Conservation (phyloP, 2,113 vertebrate genomes). For the Bambusicola thoracicus region DNA sequence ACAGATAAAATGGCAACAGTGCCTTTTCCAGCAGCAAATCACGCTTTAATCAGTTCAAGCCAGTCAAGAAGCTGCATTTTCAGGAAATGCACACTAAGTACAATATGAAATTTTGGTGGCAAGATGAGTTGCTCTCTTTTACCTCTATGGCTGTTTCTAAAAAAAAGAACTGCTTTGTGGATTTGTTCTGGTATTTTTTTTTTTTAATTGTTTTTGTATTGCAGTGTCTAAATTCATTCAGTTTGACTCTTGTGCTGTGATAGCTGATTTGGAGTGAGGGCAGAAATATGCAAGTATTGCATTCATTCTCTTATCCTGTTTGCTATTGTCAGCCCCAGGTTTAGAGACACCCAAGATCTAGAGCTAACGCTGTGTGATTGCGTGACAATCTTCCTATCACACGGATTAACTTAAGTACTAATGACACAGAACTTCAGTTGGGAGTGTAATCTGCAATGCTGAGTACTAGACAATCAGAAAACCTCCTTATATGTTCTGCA, state of each 20-base stretch:
- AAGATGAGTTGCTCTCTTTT: background rate
- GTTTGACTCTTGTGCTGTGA: background rate
- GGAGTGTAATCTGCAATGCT: background rate
- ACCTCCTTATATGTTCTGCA: fast-evolving
- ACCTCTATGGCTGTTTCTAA: background rate
- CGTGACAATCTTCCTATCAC: background rate
- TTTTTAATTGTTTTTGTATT: background rate
- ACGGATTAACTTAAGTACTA: background rate
- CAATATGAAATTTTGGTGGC: background rate
- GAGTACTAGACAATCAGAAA: background rate
- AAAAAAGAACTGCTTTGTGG: background rate
- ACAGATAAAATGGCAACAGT: background rate
- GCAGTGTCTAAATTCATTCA: background rate
- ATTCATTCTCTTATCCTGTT: background rate
- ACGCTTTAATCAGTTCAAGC: background rate
- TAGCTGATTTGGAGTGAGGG: background rate
- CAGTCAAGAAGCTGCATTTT: background rate
- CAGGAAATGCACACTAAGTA: background rate
- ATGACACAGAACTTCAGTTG: background rate
- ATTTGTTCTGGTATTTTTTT: fast-evolving
- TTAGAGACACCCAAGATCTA: background rate
- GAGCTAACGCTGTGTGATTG: background rate
- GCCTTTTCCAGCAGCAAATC: background rate
- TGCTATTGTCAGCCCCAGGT: background rate
- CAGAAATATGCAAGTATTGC: background rate